Base-by-base conservation (phyloP, 2,113 vertebrate genomes). In the Coregonus clupeaformis region DNA sequence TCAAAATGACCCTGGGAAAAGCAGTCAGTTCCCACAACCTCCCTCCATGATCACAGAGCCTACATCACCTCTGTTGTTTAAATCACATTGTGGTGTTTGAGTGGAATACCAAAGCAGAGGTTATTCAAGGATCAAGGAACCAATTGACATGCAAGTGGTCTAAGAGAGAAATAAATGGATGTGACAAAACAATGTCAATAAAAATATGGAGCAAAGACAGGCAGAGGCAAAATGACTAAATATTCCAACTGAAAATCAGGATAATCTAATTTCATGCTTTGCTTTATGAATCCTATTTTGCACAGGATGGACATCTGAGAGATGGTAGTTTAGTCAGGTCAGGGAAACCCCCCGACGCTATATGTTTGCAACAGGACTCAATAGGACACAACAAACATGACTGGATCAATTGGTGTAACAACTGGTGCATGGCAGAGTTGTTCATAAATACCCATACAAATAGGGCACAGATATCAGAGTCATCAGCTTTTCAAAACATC, bases 31-130 rank as follows among this genome's bases (percentile, higher is more conserved):
- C 14, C 47, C 75, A 74, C 60, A 82, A 60, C 63, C 32, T 32
- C 6, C 32, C 32, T 32, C 7, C 36, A 36, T 42, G 9, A 42
- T 42, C 67, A 24, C 60, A 42, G 36, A 11, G 36, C 49, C 30
- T 29, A 42, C 67, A 80, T 81, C 14, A 6, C 87, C n/a, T 12
- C 30, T 74, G 18, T n/a, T 1, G 52, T 52, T 84, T 55, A 36
- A 60, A 68, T 69, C 60, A 64, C 60, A 60, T 52, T 80, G 75
- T 65, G 64, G 63, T 75, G 22, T 59, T 72, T 32, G 16, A 73
- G 16, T 24, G 45, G 22, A 70, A 14, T 70, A 73, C 9, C 20
- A 65, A 69, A 42, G 9, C n/a, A 59, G 9, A 12, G 49, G 24
- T 11, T 12, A 74, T 73, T 70, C 12, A 76, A 27, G 67, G 49